phyloP scores from a whole-genome alignment of 2,113 vertebrate species.

The Noturus placidus region DNA sequence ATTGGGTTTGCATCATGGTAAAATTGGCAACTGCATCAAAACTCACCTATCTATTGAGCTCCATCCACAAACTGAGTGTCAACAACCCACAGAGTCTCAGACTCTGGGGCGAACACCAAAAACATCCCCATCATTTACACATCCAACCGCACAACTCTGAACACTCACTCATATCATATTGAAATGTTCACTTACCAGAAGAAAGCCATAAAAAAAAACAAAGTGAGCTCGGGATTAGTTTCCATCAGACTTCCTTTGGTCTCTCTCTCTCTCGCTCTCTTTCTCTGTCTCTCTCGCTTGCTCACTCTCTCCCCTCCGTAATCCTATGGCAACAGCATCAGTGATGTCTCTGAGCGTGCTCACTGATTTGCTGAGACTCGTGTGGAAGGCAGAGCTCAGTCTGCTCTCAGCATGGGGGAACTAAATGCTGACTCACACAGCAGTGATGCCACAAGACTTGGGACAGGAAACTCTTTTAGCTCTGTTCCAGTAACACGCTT shows the following conservation, averaged over 20 bases:
- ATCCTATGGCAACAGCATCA: slow-evolving; percentile 55
- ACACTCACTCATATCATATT: neutral
- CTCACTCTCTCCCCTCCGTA: no score
- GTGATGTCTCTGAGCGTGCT: slow-evolving; percentile 42
- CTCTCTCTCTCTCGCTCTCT: neutral
- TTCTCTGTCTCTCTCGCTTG: neutral
- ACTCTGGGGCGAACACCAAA: slow-evolving; percentile 16
- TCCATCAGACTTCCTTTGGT: slow-evolving; percentile 31
- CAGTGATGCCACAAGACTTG: slow-evolving; percentile 27
- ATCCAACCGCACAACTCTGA: neutral
- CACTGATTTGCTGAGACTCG: slow-evolving; percentile 41
- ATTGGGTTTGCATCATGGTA: neutral
- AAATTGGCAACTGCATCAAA: slow-evolving; percentile 25
- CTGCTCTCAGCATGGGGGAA: slow-evolving; percentile 36
- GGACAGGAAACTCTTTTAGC: slow-evolving; percentile 33
- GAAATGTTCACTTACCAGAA: slow-evolving; percentile 35
- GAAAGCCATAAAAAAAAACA: neutral
- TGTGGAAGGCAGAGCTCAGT: slow-evolving; percentile 52
- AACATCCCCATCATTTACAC: slow-evolving; percentile 22
- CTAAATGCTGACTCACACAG: slow-evolving; percentile 41
- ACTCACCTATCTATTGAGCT: slow-evolving; percentile 28
- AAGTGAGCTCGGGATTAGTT: slow-evolving; percentile 12
- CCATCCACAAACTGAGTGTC: slow-evolving; percentile 6
- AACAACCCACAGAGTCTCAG: slow-evolving; percentile 8
- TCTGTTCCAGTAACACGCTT: neutral